Evolutionary conservation across 2,113 vertebrate genomes (phyloP).

Genomic region (Antennarius striatus): DNA sequence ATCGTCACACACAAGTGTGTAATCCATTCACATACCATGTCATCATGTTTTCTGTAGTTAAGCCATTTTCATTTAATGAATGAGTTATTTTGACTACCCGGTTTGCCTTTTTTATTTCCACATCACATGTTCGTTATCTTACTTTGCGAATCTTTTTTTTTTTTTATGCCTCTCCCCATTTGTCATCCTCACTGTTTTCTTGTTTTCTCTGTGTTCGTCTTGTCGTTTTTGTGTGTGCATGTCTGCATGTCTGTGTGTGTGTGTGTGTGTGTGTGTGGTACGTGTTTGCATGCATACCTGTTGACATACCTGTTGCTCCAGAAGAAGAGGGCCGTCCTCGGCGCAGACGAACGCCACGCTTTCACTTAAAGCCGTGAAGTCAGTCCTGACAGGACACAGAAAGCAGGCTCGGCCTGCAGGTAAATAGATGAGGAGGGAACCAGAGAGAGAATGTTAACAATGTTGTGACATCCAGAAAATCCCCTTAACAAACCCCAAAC

Average conservation of each 20-base stretch:
- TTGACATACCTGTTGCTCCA: constrained; percentile 58
- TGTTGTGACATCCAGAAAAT: constrained; percentile 1
- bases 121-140: constrained; percentile 43
- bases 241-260: constrained; percentile 30
- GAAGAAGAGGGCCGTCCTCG: constrained; percentile 78
- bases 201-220: constrained; percentile 45
- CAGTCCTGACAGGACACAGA: constrained; percentile 68
- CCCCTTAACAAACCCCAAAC: neutral
- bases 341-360: constrained; percentile 79
- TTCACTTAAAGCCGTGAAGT: constrained; percentile 83
- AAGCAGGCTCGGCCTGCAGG: constrained; percentile 76
- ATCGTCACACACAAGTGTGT: neutral
- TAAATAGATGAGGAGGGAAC: constrained; percentile 43
- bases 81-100: constrained; percentile 29
- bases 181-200: constrained; percentile 44
- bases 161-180: constrained; percentile 37
- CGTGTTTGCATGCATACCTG: constrained; percentile 28
- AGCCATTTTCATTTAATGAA: constrained; percentile 5
- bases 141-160: constrained; percentile 48
- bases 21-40: constrained; percentile 14
- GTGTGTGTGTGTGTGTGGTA: neutral
- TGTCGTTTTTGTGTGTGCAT: constrained; percentile 28
- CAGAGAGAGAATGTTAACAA: neutral
- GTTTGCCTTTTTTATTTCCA: constrained; percentile 25
- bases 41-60: constrained; percentile 2